Base-by-base conservation (phyloP, 2,888 invertebrate genomes). In the Odontothrips loti region DNA sequence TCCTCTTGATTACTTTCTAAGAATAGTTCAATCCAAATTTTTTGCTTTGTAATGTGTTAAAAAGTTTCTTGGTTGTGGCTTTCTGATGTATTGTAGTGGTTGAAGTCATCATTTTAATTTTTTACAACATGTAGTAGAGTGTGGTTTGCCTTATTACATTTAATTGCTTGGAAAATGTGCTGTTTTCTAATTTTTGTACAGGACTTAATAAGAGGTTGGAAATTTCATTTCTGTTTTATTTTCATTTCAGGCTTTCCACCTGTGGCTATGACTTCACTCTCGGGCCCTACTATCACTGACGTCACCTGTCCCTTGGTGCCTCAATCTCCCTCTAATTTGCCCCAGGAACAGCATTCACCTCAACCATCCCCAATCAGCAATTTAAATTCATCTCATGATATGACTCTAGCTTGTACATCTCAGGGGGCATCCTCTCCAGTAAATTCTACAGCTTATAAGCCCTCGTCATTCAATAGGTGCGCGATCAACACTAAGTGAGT, bases 371-470 rank as follows among this genome's bases (percentile, higher is more conserved):
- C 68, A 12, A 12, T 75, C 27, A 12, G 27, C n/a, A 58, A 58
- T 58, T 12, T 75, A 9, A 29, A n/a, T 63, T 43, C 34, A 43
- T 43, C 80, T 43, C 10, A 80, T 20, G 63, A 80, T 17, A 80
- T 80, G 80, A 63, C 58, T 27, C 51, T 80, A 10, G 80, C 63
- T 12, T 80, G 80, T 80, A 63, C 80, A 3, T 29, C 80, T 63
- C 63, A 63, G 29, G 29, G 12, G 10, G 68, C 23, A 23, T 27
- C 68, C 12, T 75, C 68, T 0, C 68, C 68, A 75, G 27, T 12
- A 75, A 58, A 58, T 20, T 58, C 17, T 58, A 12, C 29, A 17
- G 63, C 29, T 29, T 20, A n/a, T 11, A 80, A 27, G n/a, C 17
- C 80, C 63, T 23, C 80, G 0, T 10, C 29, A 27, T 34, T 68